phyloP scores from a whole-genome alignment of 2,888 invertebrate species.

The Malthinus flaveolus region DNA sequence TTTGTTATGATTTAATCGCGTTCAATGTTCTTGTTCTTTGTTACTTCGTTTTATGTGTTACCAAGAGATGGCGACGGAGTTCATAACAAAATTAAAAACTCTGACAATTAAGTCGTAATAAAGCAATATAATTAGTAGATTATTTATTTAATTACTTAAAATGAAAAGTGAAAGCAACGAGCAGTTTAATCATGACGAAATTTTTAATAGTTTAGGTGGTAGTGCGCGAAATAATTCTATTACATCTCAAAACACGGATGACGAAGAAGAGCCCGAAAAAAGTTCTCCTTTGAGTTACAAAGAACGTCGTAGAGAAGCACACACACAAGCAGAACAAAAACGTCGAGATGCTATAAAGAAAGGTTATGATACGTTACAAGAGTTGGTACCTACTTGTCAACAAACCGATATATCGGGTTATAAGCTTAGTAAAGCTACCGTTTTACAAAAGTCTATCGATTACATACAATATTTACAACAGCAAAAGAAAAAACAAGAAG shows the following conservation, averaged over 20 bases:
- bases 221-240: neutral
- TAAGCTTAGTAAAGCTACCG: conserved; percentile 94
- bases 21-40: too few relatives aligned
- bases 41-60: too few relatives aligned
- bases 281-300: conserved; percentile 80
- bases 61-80: too few relatives aligned
- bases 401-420: conserved; percentile 88
- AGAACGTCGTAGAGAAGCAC: conserved; percentile 90
- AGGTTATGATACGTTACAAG: conserved; percentile 92
- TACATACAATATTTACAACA: conserved; percentile 90
- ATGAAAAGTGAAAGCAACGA: conserved; percentile 12
- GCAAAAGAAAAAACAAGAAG: conserved; percentile 92
- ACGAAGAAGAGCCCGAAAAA: conserved; percentile 63
- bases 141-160: neutral
- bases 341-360: conserved; percentile 96
- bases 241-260: conserved; percentile 56
- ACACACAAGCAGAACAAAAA: conserved; percentile 96
- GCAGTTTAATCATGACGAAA: neutral
- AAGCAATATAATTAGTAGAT: too few relatives aligned
- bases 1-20: too few relatives aligned
- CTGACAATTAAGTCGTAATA: too few relatives aligned
- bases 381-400: conserved; percentile 91
- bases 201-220: neutral
- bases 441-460: conserved; percentile 92
- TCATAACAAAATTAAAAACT: too few relatives aligned